phyloP scores from a whole-genome alignment of 2,113 vertebrate species.

The Ptyas mucosa region DNA sequence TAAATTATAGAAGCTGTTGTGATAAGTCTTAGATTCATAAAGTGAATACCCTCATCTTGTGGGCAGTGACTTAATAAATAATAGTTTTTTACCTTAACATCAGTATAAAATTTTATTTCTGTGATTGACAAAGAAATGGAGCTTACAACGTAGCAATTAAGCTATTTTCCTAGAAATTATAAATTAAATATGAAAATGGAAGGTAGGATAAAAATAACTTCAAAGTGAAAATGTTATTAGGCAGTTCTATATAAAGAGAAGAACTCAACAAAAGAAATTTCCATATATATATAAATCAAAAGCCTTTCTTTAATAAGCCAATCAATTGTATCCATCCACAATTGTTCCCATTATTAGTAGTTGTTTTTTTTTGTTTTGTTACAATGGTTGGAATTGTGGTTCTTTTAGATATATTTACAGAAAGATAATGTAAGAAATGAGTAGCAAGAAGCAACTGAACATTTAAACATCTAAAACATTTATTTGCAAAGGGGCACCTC shows the following conservation, averaged over 20 bases:
- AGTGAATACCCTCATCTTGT: neutral
- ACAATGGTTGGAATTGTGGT: neutral
- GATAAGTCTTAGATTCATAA: neutral
- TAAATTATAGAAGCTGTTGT: neutral
- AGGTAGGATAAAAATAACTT: neutral
- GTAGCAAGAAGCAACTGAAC: neutral
- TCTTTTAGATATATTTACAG: conserved; percentile 9
- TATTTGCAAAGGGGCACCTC: neutral
- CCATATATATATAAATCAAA: neutral
- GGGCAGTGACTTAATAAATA: fast-evolving
- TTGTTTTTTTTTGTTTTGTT: neutral
- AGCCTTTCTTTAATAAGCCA: conserved; percentile 18
- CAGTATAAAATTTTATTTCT: neutral
- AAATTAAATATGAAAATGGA: conserved; percentile 7
- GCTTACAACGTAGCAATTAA: too few relatives aligned
- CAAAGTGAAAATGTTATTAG: neutral
- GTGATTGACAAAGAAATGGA: too few relatives aligned
- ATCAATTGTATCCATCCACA: neutral
- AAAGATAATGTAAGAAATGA: neutral
- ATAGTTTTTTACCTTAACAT: neutral
- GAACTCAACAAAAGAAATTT: neutral
- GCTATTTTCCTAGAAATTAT: fast-evolving
- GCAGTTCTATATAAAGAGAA: neutral
- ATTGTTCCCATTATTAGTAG: neutral
- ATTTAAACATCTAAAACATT: too few relatives aligned